Evolutionary conservation across 1,140 invertebrate genomes (phyloP).

Genomic region (Trialeurodes vaporariorum): DNA sequence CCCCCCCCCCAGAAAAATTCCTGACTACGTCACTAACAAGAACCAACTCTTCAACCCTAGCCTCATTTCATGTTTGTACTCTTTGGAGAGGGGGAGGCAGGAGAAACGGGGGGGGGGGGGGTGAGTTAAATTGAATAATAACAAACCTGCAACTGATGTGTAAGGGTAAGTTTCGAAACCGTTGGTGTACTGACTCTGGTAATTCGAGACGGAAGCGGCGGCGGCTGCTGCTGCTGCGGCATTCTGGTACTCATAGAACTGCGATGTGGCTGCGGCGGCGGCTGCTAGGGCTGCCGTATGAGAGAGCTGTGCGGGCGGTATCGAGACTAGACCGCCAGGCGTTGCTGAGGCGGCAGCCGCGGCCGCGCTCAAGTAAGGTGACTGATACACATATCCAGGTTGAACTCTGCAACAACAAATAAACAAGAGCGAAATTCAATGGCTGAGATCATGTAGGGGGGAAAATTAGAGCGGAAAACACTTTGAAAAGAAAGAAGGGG

Average conservation of each 20-base stretch:
- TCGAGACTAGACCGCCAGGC: slow-evolving; percentile 28
- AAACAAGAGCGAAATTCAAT: background rate
- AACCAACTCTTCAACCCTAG: too few species aligned
- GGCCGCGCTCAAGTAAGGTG: slow-evolving; percentile 27
- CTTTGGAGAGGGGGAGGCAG: too few species aligned
- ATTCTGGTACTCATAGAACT: slow-evolving; percentile 35
- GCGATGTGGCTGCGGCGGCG: slow-evolving; percentile 25
- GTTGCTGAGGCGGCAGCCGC: slow-evolving; percentile 23
- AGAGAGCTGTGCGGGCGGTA: slow-evolving; percentile 29
- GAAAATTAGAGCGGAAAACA: too few species aligned
- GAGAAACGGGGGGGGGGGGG: background rate
- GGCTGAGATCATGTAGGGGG: background rate
- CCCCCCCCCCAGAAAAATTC: too few species aligned
- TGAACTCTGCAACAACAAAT: slow-evolving; percentile 29
- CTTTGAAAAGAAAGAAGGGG: too few species aligned
- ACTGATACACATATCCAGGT: slow-evolving; percentile 35
- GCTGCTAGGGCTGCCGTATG: slow-evolving; percentile 28
- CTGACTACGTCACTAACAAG: too few species aligned
- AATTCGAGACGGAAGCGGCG: slow-evolving; percentile 23
- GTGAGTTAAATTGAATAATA: slow-evolving; percentile 3
- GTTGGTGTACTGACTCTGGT: slow-evolving; percentile 31
- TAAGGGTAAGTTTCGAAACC: slow-evolving; percentile 30
- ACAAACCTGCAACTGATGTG: slow-evolving; percentile 16
- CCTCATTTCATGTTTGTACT: too few species aligned
- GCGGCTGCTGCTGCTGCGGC: slow-evolving; percentile 28